These are phyloP conservation scores for Hepsetus odoe DNA, from an alignment of 2,113 vertebrate genomes.

Conservation along the genomic window DNA sequence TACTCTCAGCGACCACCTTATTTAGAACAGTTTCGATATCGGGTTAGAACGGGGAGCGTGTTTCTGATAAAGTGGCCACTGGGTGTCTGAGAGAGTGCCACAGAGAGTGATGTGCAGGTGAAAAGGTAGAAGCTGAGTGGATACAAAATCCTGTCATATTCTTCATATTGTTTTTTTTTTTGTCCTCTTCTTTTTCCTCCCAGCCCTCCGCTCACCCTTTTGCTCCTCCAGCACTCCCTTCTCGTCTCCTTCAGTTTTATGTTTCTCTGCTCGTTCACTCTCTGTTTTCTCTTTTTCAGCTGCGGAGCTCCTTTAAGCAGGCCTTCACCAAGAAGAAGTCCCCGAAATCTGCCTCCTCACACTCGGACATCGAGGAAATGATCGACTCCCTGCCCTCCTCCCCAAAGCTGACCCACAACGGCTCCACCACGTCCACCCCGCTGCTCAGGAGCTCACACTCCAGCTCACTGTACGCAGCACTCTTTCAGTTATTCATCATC, in stretches of 20 bases:
- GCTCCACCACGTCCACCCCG: constrained; percentile 74
- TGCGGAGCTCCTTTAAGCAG: constrained; percentile 98
- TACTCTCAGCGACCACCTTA: no score
- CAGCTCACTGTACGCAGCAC: constrained; percentile 84
- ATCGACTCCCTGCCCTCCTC: constrained; percentile 94
- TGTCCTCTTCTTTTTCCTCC: background rate
- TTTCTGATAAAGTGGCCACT: no score
- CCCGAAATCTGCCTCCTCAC: constrained; percentile 96
- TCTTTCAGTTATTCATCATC: no score
- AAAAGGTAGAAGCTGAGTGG: background rate
- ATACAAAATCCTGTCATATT: no score
- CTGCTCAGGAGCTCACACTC: constrained; percentile 91
- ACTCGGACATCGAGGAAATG: constrained; percentile 99
- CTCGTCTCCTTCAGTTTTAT: background rate
- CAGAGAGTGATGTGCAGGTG: no score
- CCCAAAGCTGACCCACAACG: constrained; percentile 90
- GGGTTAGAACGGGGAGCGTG: no score
- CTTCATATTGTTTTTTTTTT: no score
- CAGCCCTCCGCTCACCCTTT: background rate
- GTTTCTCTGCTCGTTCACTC: constrained; percentile 5
- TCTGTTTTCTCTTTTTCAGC: constrained; percentile 71
- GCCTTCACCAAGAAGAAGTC: constrained; percentile 99
- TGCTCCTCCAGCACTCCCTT: background rate
- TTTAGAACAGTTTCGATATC: no score
- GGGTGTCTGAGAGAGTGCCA: no score